Evolutionary conservation across 2,113 vertebrate genomes (phyloP), one percentile per base, ranked within the genome.

Genomic region (Epinephelus fuscoguttatus): DNA sequence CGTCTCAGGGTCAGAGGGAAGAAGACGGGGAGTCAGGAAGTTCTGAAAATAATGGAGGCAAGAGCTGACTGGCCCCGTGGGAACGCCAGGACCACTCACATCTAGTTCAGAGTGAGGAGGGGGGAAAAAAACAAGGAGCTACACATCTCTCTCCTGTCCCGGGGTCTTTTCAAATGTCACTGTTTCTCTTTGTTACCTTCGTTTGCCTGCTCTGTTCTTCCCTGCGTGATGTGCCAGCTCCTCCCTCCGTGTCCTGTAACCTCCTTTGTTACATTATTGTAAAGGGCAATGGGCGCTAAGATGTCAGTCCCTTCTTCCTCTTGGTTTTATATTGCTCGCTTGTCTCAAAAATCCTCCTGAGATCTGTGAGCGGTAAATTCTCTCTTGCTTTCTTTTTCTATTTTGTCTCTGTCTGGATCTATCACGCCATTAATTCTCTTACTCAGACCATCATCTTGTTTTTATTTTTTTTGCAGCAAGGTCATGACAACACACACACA

Each of bases 151-250:
- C 50, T 81, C 23, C 53, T 33, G 63, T 91, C 87, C 84, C 8
- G 21, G 18, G 79, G 85, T 88, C 72, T 81, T 76, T 87, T 85
- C 86, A 90, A 93, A 92, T 91, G 90, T 91, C 92, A 89, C 86
- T 78, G 80, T 81, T 49, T 56, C 70, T 81, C 40, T 78, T 70
- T 69, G 84, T 91, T 80, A 70, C 72, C 27, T 63, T 61, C 2
- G 2, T 30, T 73, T 63, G 40, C 9, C 2, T 72, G 64, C 68
- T 88, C 64, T 67, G 57, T 85, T 73, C 84, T 75, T 84, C 71
- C 55, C 69, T 60, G 68, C 10, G 0, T 67, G 73, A 72, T 30
- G 63, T 66, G 70, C 17, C 52, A 67, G 71, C 30, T 68, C 68
- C 62, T 79, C 40, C 75, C 55, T 60, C 45, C 11, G 4, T 66